Base-by-base conservation (phyloP, 2,113 vertebrate species). In the Phalacrocorax carbo region DNA sequence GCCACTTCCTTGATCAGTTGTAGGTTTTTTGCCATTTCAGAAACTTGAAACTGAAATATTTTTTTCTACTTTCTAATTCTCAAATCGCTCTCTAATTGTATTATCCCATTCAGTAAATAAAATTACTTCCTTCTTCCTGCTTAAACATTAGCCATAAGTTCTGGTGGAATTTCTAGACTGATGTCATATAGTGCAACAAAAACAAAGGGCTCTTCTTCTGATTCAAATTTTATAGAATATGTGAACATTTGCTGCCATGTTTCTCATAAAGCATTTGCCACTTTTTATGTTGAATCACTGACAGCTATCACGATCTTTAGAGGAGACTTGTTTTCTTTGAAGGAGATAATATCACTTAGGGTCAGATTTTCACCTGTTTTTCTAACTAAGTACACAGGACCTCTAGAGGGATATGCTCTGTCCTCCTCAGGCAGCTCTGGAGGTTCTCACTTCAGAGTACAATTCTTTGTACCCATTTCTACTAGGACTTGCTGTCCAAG, bases 401-500 rank as follows among this genome's bases (percentile, higher is more conserved):
- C 29, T 92, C 13, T 44, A 36, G 77, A 79, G 38, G 57, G 36
- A 42, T 38, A 34, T 34, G 58, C 49, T 91, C 57, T 71, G 46
- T 76, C 46, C 42, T 60, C 5, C 82, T 93, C 79, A 60, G 83
- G 90, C 92, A 96, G 44, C 82, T 92, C 83, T 91, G 86, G 58
- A 79, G 51, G 26, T 51, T 75, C 83, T 90, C 52, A 12, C 44
- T 73, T 22, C n/a, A 46, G 16, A 36, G 38, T 11, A 5, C 3
- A 13, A 17, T 73, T 65, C 93, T 91, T 69, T 93, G 83, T 60
- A 82, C 92, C 87, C 23, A 10, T 86, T 96, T 93, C 76, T 80
- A 48, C 20, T 20, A 51, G 69, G 23, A 34, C 60, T 75, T 57
- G 38, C 32, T 32, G 49, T 71, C n/a, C 89, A 65, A 27, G 77